Conservation (phyloP, 2,888 invertebrate species). For the Drosophila tanythrix region DNA sequence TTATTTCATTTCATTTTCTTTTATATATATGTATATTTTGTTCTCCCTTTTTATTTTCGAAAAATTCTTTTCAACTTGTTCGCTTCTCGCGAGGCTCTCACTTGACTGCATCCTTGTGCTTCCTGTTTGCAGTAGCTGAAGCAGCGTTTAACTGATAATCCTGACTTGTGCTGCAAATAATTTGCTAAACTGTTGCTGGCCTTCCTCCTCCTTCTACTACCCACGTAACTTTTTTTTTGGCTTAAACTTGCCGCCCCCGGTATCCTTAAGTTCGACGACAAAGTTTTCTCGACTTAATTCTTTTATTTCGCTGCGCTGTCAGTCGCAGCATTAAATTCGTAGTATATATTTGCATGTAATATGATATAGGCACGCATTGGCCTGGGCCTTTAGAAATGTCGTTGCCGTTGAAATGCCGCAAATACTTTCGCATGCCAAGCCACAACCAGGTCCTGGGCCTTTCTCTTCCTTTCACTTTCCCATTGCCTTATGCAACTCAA, state of each 20-base stretch:
- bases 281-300: conserved; percentile 30
- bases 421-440: conserved; percentile 62
- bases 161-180: conserved; percentile 78
- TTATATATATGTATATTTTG: conserved; percentile 17
- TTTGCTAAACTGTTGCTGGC: conserved; percentile 70
- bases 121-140: conserved; percentile 27
- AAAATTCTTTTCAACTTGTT: conserved; percentile 33
- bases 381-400: conserved; percentile 45
- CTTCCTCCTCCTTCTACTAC: conserved; percentile 6
- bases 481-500: conserved; percentile 44
- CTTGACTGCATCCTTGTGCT: conserved; percentile 48
- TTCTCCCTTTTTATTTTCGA: conserved; percentile 8
- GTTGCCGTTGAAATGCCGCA: conserved; percentile 65
- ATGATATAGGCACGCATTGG: conserved; percentile 72
- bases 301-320: conserved; percentile 31
- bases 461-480: conserved; percentile 4
- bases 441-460: conserved; percentile 34
- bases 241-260: conserved; percentile 20
- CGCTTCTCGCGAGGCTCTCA: conserved; percentile 51
- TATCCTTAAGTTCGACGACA: conserved; percentile 16
- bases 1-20: conserved; percentile 35
- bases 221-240: neutral
- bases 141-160: conserved; percentile 72
- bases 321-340: conserved; percentile 32
- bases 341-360: conserved; percentile 63